Conservation (phyloP, 2,113 vertebrate genomes). For the Heterotis niloticus region DNA sequence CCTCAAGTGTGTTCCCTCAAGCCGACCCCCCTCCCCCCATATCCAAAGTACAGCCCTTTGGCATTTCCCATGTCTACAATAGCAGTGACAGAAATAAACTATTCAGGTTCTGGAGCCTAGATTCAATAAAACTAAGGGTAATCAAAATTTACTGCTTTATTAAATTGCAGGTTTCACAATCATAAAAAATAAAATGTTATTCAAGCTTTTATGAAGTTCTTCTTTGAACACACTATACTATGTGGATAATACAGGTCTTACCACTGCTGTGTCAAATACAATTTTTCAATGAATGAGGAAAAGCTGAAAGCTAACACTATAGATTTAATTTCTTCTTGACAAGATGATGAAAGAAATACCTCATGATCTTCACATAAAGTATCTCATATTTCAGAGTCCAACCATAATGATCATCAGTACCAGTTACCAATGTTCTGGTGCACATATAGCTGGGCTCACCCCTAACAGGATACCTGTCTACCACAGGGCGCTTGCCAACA, state of each 20-base stretch:
- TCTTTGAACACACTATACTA: background rate
- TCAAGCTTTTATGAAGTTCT: background rate
- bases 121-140: constrained; percentile 5
- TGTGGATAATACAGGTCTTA: background rate
- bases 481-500: too few species aligned
- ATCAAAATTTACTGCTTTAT: constrained; percentile 4
- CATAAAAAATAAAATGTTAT: background rate
- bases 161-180: background rate
- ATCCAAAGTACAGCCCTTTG: background rate
- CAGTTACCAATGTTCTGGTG: too few species aligned
- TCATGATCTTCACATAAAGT: too few species aligned
- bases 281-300: too few species aligned
- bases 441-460: too few species aligned
- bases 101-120: background rate
- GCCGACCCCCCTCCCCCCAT: background rate
- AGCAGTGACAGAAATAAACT: background rate
- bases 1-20: background rate
- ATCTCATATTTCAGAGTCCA: too few species aligned
- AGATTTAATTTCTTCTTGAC: too few species aligned
- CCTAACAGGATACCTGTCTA: too few species aligned
- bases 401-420: too few species aligned
- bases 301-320: too few species aligned
- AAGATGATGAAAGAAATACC: too few species aligned
- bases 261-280: too few species aligned
- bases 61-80: background rate